phyloP scores from a whole-genome alignment of 2,797 vertebrate genomes.

The Centroberyx gerrardi region DNA sequence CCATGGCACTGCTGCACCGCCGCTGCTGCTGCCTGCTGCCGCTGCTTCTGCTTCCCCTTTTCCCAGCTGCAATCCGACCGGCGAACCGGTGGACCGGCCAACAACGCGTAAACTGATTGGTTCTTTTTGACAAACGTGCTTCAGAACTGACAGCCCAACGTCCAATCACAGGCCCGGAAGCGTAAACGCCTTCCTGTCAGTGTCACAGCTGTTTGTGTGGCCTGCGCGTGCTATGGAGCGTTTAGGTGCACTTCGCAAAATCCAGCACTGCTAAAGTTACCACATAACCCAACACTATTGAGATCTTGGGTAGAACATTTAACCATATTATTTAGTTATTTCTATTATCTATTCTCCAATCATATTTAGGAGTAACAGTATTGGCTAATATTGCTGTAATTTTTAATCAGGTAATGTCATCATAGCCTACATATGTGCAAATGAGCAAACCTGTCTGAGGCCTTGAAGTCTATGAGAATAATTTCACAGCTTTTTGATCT shows the following conservation, averaged over 20 bases:
- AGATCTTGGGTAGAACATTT: too few species aligned
- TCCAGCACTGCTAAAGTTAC: accelerated
- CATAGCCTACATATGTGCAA: too few species aligned
- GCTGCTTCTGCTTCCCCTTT: conserved; percentile 50
- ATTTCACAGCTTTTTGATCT: too few species aligned
- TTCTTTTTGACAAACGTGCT: conserved; percentile 18
- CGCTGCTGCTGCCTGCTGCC: conserved; percentile 49
- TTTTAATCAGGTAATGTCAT: too few species aligned
- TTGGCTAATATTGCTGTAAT: too few species aligned
- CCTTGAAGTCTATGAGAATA: too few species aligned
- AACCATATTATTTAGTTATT: too few species aligned
- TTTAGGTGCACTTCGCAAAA: conserved; percentile 52
- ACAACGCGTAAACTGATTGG: conserved; percentile 75
- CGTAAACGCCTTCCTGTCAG: conserved; percentile 6
- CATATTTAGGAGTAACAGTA: too few species aligned
- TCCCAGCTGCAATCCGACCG: conserved; percentile 67
- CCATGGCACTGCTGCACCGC: conserved; percentile 77
- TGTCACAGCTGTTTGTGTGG: background rate
- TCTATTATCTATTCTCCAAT: too few species aligned
- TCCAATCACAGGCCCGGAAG: conserved; percentile 70
- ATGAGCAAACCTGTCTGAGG: too few species aligned
- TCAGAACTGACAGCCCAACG: conserved; percentile 57
- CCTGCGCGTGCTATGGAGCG: conserved; percentile 6
- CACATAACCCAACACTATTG: background rate
- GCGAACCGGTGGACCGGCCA: conserved; percentile 71